A percentile compares a stretch with the other conserved stretches of the same genome.
These are phyloP conservation scores for Ricordea florida DNA, from an alignment of 92 coral and sea anemone genomes.

Conservation along the genomic window DNA sequence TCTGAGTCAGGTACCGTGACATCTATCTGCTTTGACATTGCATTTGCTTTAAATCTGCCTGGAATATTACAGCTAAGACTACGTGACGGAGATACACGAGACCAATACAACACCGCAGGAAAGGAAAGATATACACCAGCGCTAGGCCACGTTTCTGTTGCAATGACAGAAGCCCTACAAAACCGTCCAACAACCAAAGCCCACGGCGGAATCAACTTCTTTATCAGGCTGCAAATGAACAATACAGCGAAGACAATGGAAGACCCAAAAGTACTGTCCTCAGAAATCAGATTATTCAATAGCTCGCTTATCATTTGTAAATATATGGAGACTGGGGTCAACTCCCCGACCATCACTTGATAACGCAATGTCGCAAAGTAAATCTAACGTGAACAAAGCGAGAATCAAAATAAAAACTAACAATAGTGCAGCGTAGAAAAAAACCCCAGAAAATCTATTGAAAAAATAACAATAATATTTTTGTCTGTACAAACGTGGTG, in stretches of 20 bases:
- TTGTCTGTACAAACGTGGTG: too few species aligned
- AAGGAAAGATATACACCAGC: too few species aligned
- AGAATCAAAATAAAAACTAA: too few species aligned
- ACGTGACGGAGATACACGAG: slow-evolving; percentile 21
- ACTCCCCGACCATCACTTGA: too few species aligned
- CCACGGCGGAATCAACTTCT: neutral
- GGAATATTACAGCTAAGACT: neutral
- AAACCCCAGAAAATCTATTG: too few species aligned
- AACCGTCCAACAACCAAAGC: neutral
- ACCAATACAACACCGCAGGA: too few species aligned
- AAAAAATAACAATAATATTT: too few species aligned
- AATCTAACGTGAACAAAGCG: too few species aligned
- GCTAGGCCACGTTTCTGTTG: too few species aligned
- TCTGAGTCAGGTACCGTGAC: slow-evolving; percentile 99
- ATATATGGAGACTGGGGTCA: slow-evolving; percentile 36
- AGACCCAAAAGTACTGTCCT: neutral
- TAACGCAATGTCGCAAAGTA: slow-evolving; percentile 6
- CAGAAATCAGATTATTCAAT: neutral
- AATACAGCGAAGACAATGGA: neutral
- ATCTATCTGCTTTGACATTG: slow-evolving; percentile 85
- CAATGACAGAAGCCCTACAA: too few species aligned
- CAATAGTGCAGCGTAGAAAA: too few species aligned
- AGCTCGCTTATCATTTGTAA: too few species aligned
- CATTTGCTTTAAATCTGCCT: slow-evolving; percentile 28
- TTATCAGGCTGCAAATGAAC: neutral